Evolutionary conservation across 2,113 vertebrate genomes (phyloP).

Genomic region (Apteryx mantelli): DNA sequence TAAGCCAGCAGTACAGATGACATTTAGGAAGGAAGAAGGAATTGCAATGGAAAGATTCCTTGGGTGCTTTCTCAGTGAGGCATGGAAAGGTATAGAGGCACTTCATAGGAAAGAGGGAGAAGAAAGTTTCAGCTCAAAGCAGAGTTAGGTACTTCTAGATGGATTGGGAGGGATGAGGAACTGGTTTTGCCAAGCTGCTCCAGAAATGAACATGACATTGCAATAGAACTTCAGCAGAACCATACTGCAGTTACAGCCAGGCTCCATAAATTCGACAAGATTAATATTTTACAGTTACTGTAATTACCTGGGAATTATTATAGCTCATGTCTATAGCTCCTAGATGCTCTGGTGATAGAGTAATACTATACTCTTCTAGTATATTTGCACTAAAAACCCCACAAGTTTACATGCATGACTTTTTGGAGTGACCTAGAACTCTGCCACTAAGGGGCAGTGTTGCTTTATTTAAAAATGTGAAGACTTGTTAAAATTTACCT

Average conservation of each 20-base stretch:
- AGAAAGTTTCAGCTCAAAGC: background rate
- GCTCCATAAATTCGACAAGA: background rate
- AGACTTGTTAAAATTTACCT: fast-evolving
- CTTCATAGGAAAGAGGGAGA: background rate
- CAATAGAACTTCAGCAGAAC: background rate
- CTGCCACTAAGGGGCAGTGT: slow-evolving; percentile 2
- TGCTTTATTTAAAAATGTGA: background rate
- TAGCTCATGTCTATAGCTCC: fast-evolving
- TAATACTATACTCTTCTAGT: background rate
- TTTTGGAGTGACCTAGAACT: background rate
- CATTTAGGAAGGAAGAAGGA: background rate
- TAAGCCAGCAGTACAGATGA: background rate
- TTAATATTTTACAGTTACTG: background rate
- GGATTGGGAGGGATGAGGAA: background rate
- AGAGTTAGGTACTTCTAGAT: background rate
- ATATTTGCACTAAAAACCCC: background rate
- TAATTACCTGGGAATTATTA: fast-evolving
- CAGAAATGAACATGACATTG: background rate
- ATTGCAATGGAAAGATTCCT: background rate
- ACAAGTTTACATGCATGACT: background rate
- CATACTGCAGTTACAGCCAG: fast-evolving
- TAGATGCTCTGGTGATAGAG: no score
- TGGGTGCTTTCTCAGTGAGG: background rate
- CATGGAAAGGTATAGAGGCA: background rate
- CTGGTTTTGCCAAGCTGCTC: fast-evolving